Evolutionary conservation across 2,888 invertebrate genomes (phyloP), one percentile per base, ranked within the genome.

Genomic region (Lacanobia wlatinum): DNA sequence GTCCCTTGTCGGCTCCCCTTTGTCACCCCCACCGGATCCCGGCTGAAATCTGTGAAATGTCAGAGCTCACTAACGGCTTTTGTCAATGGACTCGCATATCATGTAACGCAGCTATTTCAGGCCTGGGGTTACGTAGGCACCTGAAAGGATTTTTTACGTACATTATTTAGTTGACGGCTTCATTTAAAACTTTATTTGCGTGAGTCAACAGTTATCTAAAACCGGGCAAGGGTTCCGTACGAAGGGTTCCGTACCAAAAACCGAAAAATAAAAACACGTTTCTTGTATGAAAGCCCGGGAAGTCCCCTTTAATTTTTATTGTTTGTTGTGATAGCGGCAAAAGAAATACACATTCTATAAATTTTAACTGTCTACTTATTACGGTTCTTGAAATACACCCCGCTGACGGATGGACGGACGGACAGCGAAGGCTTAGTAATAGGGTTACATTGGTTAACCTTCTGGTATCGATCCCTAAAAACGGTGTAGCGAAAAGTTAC

Each of bases 31-130:
- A 5, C 56, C n/a, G 58, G 66, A 21, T 53, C 7, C 59, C 65
- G 46, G 40, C 48, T 40, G 62, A 66, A 85, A 85, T 85, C 76
- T 85, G 61, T 66, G 52, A 69, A 80, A 85, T 80, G 81, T 73
- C 85, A 78, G 66, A 74, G 78, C 76, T 85, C 73, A 83, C 63
- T 52, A 67, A 64, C 43, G 16, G 65, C 53, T 68, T 64, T 67
- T 72, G 64, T 83, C 65, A 83, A 74, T 85, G 65, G 53, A 60
- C 62, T 56, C 56, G 34, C 28, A 34, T 78, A 59, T 65, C 52
- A 71, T 61, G 73, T 76, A 50, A 70, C 70, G 21, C 10, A 61
- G 56, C 38, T 70, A 76, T 70, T 66, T 69, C 50, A 52, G 73
- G 43, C 6, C 16, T 21, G 34, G 0, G 5, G 12, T 65, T 38